Base-by-base conservation (phyloP, 2,888 invertebrate species). In the Pandemis cinnamomeana region DNA sequence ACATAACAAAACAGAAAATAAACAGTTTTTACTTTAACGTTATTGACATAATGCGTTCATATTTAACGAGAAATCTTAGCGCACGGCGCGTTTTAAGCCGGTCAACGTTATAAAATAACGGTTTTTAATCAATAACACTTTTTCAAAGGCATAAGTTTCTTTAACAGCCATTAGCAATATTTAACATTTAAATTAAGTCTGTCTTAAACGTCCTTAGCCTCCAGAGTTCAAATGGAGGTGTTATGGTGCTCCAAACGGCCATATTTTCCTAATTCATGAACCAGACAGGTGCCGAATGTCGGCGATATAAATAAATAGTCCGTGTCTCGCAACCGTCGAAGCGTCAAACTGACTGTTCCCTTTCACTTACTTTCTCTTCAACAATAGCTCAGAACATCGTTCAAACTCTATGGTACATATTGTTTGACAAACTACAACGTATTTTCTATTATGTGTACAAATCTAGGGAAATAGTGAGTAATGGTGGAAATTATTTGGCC, bases 341-440 rank as follows among this genome's bases (percentile, higher is more conserved):
- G 69, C 72, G 61, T 75, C 72, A 72, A 75, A 66, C 73, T 55
- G 48, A 44, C 63, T 64, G 72, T 76, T 77, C 77, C 80, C 86
- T 86, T 86, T 84, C 85, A 81, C 85, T 80, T 75, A 84, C 86
- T 87, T 87, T 86, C 86, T 81, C 83, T 72, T 75, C 69, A 76
- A 80, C 84, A 83, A 83, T 83, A 77, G 81, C 78, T 74, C 76
- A 74, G 71, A 67, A 72, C 64, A 27, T 27, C 27, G 71, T 73
- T 67, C 67, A 13, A 36, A 41, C 61, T 44, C 68, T 46, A 42
- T 51, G 64, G 36, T 42, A 64, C 51, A 64, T 51, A 51, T 55
- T 64, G 42, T 58, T 63, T 55, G 55, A 55, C 55, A 55, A 2
- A 15, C 8, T 20, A 55, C 55, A 55, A 51, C 7, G 55, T 55